Conservation (phyloP, 2,797 vertebrate species). For the Cynodonichthys magdalenae region DNA sequence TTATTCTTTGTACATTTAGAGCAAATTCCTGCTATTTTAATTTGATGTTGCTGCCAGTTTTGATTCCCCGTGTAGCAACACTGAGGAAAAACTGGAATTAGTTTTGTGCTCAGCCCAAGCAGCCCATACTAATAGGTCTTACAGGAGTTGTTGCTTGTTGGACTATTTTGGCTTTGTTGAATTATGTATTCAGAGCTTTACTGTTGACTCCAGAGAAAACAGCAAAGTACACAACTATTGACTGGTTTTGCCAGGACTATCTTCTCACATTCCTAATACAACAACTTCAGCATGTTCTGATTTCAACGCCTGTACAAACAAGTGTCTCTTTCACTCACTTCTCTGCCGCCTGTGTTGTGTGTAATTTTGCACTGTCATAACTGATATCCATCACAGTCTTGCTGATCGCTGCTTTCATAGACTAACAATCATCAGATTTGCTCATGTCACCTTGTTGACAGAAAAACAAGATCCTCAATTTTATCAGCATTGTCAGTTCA, state of each 20-base stretch:
- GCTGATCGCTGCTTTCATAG: constrained; percentile 71
- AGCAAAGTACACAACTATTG: constrained; percentile 66
- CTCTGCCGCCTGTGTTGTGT: constrained; percentile 57
- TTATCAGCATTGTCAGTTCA: constrained; percentile 71
- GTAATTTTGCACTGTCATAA: constrained; percentile 79
- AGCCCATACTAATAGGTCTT: constrained; percentile 73
- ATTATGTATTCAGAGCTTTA: constrained; percentile 73
- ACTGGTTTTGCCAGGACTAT: constrained; percentile 48
- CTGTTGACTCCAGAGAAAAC: constrained; percentile 62
- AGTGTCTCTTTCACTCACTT: constrained; percentile 63
- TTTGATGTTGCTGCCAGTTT: constrained; percentile 36
- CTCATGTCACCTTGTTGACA: constrained; percentile 76
- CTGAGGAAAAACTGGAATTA: constrained; percentile 51
- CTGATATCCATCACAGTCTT: constrained; percentile 73
- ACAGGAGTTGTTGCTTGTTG: constrained; percentile 65
- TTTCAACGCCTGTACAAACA: constrained; percentile 58
- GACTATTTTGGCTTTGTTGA: constrained; percentile 66
- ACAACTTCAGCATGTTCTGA: constrained; percentile 59
- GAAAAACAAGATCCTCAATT: constrained; percentile 75
- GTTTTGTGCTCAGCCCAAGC: constrained; percentile 61
- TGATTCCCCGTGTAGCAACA: constrained; percentile 33
- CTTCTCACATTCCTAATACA: constrained; percentile 55
- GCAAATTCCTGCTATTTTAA: constrained; percentile 30
- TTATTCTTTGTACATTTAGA: constrained; percentile 29
- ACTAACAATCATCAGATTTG: constrained; percentile 83